Conservation (phyloP, 2,113 vertebrate species). For the Oryzias javanicus region DNA sequence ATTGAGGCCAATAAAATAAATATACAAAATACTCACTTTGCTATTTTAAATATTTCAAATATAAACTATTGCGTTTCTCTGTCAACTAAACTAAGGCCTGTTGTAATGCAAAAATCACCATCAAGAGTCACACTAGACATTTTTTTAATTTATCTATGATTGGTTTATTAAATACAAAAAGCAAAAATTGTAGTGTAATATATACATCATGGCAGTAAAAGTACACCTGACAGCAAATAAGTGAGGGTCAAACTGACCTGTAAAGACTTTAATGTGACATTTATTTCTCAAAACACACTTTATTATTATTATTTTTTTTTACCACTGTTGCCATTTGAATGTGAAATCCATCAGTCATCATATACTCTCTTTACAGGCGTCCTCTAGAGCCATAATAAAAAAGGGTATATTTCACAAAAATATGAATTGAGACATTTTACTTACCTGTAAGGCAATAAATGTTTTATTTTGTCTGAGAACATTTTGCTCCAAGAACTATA, state of each 20-base stretch:
- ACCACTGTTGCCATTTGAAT: slow-evolving; percentile 46
- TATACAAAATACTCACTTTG: too few species aligned
- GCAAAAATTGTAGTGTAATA: neutral
- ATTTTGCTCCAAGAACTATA: slow-evolving; percentile 29
- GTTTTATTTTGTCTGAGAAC: slow-evolving; percentile 46
- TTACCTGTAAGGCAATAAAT: slow-evolving; percentile 49
- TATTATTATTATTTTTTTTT: too few species aligned
- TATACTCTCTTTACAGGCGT: slow-evolving; percentile 21
- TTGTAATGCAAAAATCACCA: too few species aligned
- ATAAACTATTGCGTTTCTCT: too few species aligned
- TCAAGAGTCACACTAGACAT: too few species aligned
- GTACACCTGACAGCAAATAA: slow-evolving; percentile 19
- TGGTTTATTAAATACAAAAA: too few species aligned
- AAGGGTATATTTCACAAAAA: slow-evolving; percentile 50
- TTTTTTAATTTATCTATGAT: too few species aligned
- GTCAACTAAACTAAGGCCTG: too few species aligned
- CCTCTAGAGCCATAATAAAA: slow-evolving; percentile 19
- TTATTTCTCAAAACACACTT: slow-evolving; percentile 39
- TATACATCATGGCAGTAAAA: neutral
- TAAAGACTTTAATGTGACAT: slow-evolving; percentile 29
- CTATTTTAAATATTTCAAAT: too few species aligned
- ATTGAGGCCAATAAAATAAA: too few species aligned
- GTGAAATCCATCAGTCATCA: slow-evolving; percentile 43
- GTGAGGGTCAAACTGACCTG: slow-evolving; percentile 26
- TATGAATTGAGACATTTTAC: slow-evolving; percentile 45